phyloP scores from a whole-genome alignment of 2,888 invertebrate genomes.

The Microchrysa polita region DNA sequence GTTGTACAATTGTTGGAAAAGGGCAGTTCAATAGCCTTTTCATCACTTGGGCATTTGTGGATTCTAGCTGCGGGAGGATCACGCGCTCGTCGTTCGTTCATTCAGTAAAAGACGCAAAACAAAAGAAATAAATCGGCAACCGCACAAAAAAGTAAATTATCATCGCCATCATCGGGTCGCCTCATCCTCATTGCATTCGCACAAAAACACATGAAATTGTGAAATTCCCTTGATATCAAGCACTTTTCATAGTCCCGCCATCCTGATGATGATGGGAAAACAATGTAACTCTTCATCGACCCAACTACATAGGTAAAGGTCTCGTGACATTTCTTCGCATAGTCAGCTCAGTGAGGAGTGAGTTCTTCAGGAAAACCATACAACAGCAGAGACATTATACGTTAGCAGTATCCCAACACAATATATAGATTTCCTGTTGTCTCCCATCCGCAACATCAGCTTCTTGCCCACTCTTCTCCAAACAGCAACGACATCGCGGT shows the following conservation, averaged over 20 bases:
- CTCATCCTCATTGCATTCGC: slow-evolving; percentile 29
- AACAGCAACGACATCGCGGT: neutral
- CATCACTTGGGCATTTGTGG: slow-evolving; percentile 1
- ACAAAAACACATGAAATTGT: slow-evolving; percentile 24
- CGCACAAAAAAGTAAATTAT: slow-evolving; percentile 13
- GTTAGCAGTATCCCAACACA: neutral
- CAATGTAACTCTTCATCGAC: slow-evolving; percentile 19
- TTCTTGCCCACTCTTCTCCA: too few relatives aligned
- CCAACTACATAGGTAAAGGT: neutral
- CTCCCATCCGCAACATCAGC: neutral
- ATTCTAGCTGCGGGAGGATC: too few relatives aligned
- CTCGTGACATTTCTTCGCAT: neutral
- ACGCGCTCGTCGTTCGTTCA: too few relatives aligned
- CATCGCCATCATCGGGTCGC: slow-evolving; percentile 1
- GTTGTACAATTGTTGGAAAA: neutral
- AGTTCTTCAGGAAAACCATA: slow-evolving; percentile 12
- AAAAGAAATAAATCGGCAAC: slow-evolving; percentile 13
- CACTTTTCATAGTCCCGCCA: slow-evolving; percentile 14
- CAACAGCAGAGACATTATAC: too few relatives aligned
- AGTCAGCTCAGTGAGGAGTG: neutral
- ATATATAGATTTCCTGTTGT: slow-evolving; percentile 26
- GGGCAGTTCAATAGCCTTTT: slow-evolving; percentile 21
- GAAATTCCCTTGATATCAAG: slow-evolving; percentile 28
- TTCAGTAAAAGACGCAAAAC: neutral
- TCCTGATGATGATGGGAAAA: slow-evolving; percentile 32